These are phyloP conservation scores for Fistularia commersonii DNA, from an alignment of 2,797 vertebrate species.

Conservation along the genomic window DNA sequence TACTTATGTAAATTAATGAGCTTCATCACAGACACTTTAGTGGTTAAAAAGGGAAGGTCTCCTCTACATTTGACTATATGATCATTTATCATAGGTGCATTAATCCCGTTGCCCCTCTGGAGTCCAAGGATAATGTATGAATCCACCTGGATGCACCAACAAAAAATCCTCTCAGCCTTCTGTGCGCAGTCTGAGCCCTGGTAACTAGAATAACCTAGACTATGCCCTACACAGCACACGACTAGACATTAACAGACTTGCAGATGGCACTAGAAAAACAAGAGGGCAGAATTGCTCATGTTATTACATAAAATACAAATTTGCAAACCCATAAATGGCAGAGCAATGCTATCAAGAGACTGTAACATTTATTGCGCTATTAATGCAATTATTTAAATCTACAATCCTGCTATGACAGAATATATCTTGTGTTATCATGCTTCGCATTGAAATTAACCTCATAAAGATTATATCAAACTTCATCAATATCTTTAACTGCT, in stretches of 20 bases:
- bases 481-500: no score
- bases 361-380: no score
- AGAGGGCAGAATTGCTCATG: conserved; percentile 25
- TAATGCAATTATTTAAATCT: no score
- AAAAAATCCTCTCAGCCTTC: conserved; percentile 61
- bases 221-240: conserved; percentile 24
- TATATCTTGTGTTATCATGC: no score
- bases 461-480: no score
- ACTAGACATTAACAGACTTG: conserved; percentile 47
- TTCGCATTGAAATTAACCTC: no score
- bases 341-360: no score
- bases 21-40: conserved; percentile 70
- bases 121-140: conserved; percentile 58
- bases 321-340: no score
- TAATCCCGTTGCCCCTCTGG: conserved; percentile 53
- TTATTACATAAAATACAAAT: conserved; percentile 39
- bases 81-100: conserved; percentile 62
- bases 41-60: conserved; percentile 56
- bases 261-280: conserved; percentile 62
- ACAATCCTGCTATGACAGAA: no score
- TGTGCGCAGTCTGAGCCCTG: conserved; percentile 38
- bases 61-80: conserved; percentile 50
- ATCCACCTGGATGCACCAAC: conserved; percentile 57
- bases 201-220: conserved; percentile 54
- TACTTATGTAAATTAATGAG: conserved; percentile 78